Base-by-base conservation (phyloP, 2,797 vertebrate genomes). In the Sarcoramphus papa region DNA sequence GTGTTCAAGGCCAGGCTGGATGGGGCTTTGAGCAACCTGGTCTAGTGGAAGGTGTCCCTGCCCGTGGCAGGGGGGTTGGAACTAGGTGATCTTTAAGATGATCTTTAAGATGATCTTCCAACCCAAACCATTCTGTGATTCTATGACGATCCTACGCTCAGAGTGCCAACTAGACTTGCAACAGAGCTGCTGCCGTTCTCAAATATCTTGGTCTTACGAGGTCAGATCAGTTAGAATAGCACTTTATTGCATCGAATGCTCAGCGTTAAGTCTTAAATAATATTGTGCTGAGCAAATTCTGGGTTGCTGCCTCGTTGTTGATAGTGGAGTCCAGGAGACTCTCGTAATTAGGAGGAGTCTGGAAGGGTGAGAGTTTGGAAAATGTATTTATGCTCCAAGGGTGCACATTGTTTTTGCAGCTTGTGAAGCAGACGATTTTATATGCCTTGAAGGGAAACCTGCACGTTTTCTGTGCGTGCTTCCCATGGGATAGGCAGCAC, bases 181-280 rank as follows among this genome's bases (percentile, higher is more conserved):
- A n/a, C 50, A 88, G 88, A 93, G 87, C 87, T 89, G 88, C 93
- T 94, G 84, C 93, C 12, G 3, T 92, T 87, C 95, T 93, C 67
- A 60, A 92, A 76, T 62, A 54, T 37, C 54, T 86, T 51, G 30
- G 75, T 50, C 33, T 84, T 83, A 1, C 1, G 45, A 94, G 86
- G 90, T 43, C 79, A 62, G 90, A 88, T 85, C 70, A 83, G 79
- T 86, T 62, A 74, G n/a, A 82, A 73, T 8, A 47, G 27, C 53
- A 31, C 67, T 94, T 95, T 81, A 51, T 93, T 85, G 84, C n/a
- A 51, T 65, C 68, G 82, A 67, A 76, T 24, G 2, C 4, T 82
- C 68, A 30, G 57, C 5, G 14, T 83, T 45, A 82, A 75, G 31
- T 69, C 91, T 95, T 88, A 92, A 94, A 88, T 95, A 93, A 93